phyloP scores from a whole-genome alignment of 2,113 vertebrate species.

The Abramis brama region DNA sequence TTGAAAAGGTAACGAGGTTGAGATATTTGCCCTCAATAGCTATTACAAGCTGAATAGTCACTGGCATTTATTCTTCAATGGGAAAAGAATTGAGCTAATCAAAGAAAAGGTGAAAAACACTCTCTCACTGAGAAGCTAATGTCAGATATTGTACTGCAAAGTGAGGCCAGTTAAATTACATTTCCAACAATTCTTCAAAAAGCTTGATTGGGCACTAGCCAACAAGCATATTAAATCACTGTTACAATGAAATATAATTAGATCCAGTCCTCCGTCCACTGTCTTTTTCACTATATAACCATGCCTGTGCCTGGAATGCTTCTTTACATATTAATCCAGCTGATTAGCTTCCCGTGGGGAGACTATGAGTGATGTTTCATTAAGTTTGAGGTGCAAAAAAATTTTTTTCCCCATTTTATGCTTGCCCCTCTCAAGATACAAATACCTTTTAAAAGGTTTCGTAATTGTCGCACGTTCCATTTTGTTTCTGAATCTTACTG shows the following conservation, averaged over 20 bases:
- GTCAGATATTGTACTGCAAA: conserved; percentile 29
- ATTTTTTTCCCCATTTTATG: neutral
- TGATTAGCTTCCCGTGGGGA: conserved; percentile 68
- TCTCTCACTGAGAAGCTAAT: neutral
- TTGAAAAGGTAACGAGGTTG: neutral
- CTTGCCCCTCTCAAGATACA: neutral
- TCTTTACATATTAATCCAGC: conserved; percentile 70
- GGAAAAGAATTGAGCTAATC: conserved; percentile 12
- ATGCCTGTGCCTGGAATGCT: conserved; percentile 52
- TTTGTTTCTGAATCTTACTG: neutral
- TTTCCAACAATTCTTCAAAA: conserved; percentile 55
- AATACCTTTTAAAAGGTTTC: neutral
- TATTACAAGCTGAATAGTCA: conserved; percentile 1
- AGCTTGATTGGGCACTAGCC: conserved; percentile 65
- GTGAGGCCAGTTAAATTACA: conserved; percentile 39
- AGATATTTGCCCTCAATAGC: neutral
- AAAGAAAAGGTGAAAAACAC: neutral
- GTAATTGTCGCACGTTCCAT: neutral
- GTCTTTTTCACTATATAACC: conserved; percentile 25
- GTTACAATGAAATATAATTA: conserved; percentile 72
- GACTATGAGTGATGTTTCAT: conserved; percentile 61
- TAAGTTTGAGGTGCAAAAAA: conserved; percentile 37
- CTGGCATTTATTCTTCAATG: neutral
- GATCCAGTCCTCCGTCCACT: conserved; percentile 60
- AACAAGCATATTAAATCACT: conserved; percentile 66